Evolutionary conservation across 2,888 invertebrate genomes (phyloP), one percentile per base, ranked within the genome.

Genomic region (Lithophane semibrunnea): DNA sequence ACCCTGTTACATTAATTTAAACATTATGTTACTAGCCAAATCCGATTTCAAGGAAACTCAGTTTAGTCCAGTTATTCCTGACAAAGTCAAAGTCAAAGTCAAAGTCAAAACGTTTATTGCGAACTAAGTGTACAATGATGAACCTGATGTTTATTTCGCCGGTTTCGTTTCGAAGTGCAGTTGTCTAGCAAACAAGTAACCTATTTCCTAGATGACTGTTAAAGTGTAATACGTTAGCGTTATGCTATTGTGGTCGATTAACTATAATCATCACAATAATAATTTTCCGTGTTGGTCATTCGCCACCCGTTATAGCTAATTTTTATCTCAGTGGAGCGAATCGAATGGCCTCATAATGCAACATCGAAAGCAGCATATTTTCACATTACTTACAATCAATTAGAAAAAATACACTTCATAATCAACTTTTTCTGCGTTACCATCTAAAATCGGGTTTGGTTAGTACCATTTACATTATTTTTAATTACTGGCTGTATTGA

Each of bases 1-100:
- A 95, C 95, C 95, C 94, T 95, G 95, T 94, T 91, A 91, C 76
- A 91, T 86, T 87, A 87, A 87, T 88, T 86, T 73, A 70, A 77
- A 67, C 49, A 76, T 49, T 73, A 79, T 80, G 79, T 82, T 79
- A 84, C 85, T 63, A 64, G 56, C 72, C 75, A 83, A 77, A 56
- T 64, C 72, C 68, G 66, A 81, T 77, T 85, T 67, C 29, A 79
- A 65, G 9, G 63, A 64, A 75, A 77, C 47, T 24, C 24, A 71
- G 37, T 54, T 42, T 56, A 24, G 24, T 44, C 44, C 42, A 24
- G 52, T n/a, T 71, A 21, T 63, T 47, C 2, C 16, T 24, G 10
- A n/a, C 10, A n/a, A n/a, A n/a, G n/a, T n/a, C n/a, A n/a, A n/a
- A n/a, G n/a, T n/a, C n/a, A n/a, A n/a, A n/a, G n/a, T n/a, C n/a